Percentiles rank a stretch among this genome's conserved stretches.
phyloP scores from a whole-genome alignment of 2,113 vertebrate genomes.

The Siniperca knerii region DNA sequence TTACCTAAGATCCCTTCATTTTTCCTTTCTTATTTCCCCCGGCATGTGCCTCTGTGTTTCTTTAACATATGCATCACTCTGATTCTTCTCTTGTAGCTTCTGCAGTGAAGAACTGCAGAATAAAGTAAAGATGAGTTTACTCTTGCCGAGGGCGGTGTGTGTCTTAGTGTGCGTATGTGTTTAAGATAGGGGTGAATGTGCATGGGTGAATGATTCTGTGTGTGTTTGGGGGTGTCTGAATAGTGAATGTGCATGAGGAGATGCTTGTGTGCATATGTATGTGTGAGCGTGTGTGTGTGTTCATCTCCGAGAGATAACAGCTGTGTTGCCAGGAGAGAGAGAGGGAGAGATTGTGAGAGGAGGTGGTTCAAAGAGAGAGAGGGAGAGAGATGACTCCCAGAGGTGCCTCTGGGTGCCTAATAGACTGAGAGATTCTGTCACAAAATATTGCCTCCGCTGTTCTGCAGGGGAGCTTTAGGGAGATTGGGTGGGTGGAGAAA shows the following conservation, averaged over 20 bases:
- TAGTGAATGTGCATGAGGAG: constrained; percentile 16
- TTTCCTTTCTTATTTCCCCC: neutral
- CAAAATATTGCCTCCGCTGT: constrained; percentile 72
- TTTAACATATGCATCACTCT: constrained; percentile 55
- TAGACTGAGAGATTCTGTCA: constrained; percentile 80
- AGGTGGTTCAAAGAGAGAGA: neutral
- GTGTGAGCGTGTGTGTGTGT: neutral
- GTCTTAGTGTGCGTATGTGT: constrained; percentile 8
- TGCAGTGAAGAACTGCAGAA: constrained; percentile 68
- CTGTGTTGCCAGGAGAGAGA: constrained; percentile 43
- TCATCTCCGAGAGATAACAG: constrained; percentile 45
- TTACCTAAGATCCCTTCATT: neutral
- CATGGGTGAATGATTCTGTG: neutral
- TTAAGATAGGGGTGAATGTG: no score
- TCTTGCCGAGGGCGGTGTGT: constrained; percentile 28
- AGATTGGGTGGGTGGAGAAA: constrained; percentile 54
- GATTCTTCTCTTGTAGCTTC: constrained; percentile 67
- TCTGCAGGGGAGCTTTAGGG: constrained; percentile 70
- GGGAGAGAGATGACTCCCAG: constrained; percentile 49
- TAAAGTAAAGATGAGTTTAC: constrained; percentile 51
- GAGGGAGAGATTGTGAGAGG: constrained; percentile 8
- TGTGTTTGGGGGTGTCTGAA: neutral
- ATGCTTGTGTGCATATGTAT: constrained; percentile 12
- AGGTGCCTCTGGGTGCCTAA: constrained; percentile 73
- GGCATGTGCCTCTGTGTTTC: constrained; percentile 22